Conservation (phyloP, 2,797 vertebrate species). For the Oreortyx pictus region DNA sequence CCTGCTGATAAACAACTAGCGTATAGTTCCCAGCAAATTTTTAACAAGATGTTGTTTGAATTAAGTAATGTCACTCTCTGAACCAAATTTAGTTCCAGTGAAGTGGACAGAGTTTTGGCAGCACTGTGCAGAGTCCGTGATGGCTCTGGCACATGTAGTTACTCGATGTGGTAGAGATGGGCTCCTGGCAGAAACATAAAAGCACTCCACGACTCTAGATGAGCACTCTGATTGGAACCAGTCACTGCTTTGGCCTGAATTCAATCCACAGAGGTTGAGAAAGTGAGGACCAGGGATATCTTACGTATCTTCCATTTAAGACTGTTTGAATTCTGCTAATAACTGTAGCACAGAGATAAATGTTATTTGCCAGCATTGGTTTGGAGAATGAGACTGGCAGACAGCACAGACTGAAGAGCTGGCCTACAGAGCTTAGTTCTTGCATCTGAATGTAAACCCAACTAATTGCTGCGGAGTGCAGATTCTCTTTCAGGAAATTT, state of each 20-base stretch:
- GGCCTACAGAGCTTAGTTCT: accelerated
- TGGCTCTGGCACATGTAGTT: neutral
- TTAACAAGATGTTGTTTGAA: neutral
- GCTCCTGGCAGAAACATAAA: neutral
- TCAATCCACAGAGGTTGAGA: neutral
- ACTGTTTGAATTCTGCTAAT: neutral
- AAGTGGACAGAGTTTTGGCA: neutral
- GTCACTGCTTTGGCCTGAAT: neutral
- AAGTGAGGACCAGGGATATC: neutral
- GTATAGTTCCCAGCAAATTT: neutral
- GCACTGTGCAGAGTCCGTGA: accelerated
- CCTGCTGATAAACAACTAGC: neutral
- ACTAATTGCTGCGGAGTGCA: neutral
- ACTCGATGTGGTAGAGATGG: neutral
- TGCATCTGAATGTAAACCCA: neutral
- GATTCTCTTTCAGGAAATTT: neutral
- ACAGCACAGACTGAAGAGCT: neutral
- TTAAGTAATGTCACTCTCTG: neutral
- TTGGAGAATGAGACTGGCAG: accelerated
- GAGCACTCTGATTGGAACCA: neutral
- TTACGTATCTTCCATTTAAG: neutral
- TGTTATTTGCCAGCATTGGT: neutral
- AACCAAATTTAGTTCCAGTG: neutral
- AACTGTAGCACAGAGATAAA: neutral
- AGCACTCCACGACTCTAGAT: neutral